Percentiles rank a stretch among this genome's conserved stretches.
phyloP scores from a whole-genome alignment of 2,888 invertebrate genomes.

The Microplitis manilae region DNA sequence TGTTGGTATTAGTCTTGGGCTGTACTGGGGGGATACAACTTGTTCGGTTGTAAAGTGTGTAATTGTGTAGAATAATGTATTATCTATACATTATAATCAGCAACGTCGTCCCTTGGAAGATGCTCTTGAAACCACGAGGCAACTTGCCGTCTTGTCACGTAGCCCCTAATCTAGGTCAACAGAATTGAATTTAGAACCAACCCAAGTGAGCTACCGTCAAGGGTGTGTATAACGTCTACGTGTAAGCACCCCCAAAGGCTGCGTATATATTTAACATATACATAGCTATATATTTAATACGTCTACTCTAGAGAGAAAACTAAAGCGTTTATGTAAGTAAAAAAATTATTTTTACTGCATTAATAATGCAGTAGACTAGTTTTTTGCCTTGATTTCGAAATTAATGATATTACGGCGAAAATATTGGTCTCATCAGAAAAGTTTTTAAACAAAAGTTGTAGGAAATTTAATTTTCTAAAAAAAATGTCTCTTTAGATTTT shows the following conservation, averaged over 20 bases:
- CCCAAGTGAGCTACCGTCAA: slow-evolving; percentile 22
- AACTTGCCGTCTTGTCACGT: slow-evolving; percentile 48
- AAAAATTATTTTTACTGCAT: neutral
- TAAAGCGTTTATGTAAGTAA: neutral
- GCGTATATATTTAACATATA: neutral
- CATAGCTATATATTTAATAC: neutral
- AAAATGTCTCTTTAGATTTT: too few species aligned
- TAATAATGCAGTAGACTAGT: neutral
- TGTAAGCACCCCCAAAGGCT: neutral
- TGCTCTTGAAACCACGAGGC: neutral
- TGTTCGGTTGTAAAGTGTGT: neutral
- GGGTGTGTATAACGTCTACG: slow-evolving; percentile 26
- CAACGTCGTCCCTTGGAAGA: slow-evolving; percentile 9
- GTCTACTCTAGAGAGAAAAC: neutral
- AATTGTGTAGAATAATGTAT: slow-evolving; percentile 14
- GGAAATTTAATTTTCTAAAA: too few species aligned
- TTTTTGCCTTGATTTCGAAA: too few species aligned
- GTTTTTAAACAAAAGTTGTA: too few species aligned
- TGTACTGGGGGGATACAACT: neutral
- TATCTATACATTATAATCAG: slow-evolving; percentile 11
- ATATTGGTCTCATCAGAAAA: too few species aligned
- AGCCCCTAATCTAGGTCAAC: slow-evolving; percentile 59
- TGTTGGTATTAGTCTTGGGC: slow-evolving; percentile 1
- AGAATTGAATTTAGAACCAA: slow-evolving; percentile 56
- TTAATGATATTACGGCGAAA: too few species aligned